These are phyloP conservation scores for Fulmarus glacialis DNA, from an alignment of 2,113 vertebrate species.

Conservation along the genomic window DNA sequence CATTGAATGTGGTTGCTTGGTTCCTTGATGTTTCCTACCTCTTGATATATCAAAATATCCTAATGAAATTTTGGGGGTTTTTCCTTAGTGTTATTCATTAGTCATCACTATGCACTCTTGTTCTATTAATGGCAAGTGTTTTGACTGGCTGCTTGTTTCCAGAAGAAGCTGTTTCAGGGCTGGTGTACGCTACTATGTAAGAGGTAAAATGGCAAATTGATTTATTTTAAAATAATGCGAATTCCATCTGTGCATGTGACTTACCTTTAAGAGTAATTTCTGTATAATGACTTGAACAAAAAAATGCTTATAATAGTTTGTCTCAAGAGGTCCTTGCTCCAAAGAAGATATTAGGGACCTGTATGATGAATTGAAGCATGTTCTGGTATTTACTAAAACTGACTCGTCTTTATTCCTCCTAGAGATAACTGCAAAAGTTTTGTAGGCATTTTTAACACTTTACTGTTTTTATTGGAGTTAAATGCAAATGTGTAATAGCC, in stretches of 20 bases:
- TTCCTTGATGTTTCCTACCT: background rate
- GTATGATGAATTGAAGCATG: background rate
- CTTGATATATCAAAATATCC: background rate
- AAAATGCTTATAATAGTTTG: background rate
- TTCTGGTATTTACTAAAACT: background rate
- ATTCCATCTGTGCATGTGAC: background rate
- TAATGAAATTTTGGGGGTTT: accelerated
- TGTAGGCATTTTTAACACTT: background rate
- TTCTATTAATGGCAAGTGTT: slow-evolving; percentile 90
- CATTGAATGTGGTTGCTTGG: background rate
- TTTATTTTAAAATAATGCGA: background rate
- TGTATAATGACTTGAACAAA: background rate
- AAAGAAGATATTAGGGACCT: background rate
- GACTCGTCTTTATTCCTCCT: background rate
- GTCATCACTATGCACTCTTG: slow-evolving; percentile 90
- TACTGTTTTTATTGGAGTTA: background rate
- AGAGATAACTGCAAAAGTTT: background rate
- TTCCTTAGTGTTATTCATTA: slow-evolving; percentile 71
- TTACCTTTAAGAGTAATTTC: background rate
- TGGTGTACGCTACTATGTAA: slow-evolving; percentile 92
- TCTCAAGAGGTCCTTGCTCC: background rate
- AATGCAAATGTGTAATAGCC: background rate
- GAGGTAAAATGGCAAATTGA: slow-evolving; percentile 79
- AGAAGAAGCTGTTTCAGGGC: slow-evolving; percentile 95
- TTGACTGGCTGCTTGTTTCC: slow-evolving; percentile 93